Evolutionary conservation across 2,797 vertebrate species (phyloP), one percentile per base, ranked within the genome.

Genomic region (Pteronotus mesoamericanus): DNA sequence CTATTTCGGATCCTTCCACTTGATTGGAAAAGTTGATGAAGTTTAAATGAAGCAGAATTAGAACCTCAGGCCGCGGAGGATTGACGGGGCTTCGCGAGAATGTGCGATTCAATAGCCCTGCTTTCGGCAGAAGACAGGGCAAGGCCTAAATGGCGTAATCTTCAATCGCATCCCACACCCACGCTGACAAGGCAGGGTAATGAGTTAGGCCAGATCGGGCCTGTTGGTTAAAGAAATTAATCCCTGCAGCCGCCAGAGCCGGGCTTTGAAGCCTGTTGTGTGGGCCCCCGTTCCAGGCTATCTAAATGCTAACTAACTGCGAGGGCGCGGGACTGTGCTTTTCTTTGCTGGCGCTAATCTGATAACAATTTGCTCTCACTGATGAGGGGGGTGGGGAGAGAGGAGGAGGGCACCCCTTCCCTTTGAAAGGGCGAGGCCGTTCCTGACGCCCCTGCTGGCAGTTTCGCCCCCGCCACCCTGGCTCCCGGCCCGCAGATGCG

Each of bases 11-110:
- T 94, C 99, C 99, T 99, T 99, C 99, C 99, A 99, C 99, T 99
- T 99, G 99, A 99, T 99, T 99, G 99, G 99, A 99, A 99, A 98
- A 99, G 99, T 99, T 99, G 99, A 99, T 99, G 99, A 99, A 99
- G 99, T 99, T 99, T 99, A 99, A 99, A 99, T 99, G 99, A 99
- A 99, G 99, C 99, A 99, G 99, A 99, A 99, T 99, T 99, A 99
- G 99, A 99, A 99, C 99, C 99, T 99, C 99, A 99, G 99, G 99
- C 99, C 98, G 97, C 98, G 80, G 98, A 97, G 98, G 98, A 98
- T 98, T 98, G 99, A 99, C 97, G 98, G 98, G 99, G 98, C 99
- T 97, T 97, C 94, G 77, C 64, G 98, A 99, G 99, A 99, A 99
- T 98, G 98, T 92, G 97, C 97, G 96, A 96, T 98, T 97, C 97